Evolutionary conservation across 2,113 vertebrate species (phyloP).

Genomic region (Salvator merianae): DNA sequence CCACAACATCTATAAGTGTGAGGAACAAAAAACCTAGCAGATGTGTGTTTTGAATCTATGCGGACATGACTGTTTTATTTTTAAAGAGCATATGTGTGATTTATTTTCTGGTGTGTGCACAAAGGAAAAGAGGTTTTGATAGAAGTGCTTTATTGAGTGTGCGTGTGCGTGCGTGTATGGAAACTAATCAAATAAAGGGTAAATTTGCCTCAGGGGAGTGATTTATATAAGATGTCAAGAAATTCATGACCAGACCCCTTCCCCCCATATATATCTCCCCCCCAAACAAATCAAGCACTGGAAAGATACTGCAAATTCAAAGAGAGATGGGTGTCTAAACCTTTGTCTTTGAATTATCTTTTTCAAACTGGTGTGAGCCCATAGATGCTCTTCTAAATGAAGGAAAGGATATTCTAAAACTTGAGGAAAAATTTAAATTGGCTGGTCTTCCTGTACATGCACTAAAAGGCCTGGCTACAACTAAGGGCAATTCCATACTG

Average conservation of each 20-base stretch:
- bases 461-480: too few species aligned
- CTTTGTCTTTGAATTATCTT: background rate
- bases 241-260: background rate
- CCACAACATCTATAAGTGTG: background rate
- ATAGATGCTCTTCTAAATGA: background rate
- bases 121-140: background rate
- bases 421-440: background rate
- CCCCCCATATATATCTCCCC: too few species aligned
- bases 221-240: background rate
- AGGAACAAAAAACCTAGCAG: rapidly evolving
- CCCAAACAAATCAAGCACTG: background rate
- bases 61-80: background rate
- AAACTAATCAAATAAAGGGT: background rate
- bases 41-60: background rate
- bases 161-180: background rate
- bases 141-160: background rate
- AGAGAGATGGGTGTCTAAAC: background rate
- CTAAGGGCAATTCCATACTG: too few species aligned
- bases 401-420: background rate
- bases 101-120: background rate
- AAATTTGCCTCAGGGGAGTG: background rate
- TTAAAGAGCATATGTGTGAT: background rate
- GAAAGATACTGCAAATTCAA: background rate
- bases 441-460: background rate
- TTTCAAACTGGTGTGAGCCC: background rate